Percentiles rank a stretch among this genome's conserved stretches.
phyloP scores from a whole-genome alignment of 1,140 invertebrate species.

The Mercenaria mercenaria region DNA sequence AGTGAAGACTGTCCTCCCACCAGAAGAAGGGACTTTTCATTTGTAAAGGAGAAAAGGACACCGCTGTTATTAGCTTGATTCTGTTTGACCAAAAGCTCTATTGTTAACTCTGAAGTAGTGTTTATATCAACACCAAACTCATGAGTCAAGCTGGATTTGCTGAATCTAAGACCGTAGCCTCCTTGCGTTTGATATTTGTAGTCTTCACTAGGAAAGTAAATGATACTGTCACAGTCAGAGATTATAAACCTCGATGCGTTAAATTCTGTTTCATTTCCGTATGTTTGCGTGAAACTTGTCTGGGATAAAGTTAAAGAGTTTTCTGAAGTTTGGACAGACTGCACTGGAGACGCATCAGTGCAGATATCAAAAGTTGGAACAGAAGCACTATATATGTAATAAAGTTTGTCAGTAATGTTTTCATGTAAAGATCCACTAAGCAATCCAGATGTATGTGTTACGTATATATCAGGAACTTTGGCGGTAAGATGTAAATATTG shows the following conservation, averaged over 20 bases:
- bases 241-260: slow-evolving; percentile 45
- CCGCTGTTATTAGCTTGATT: slow-evolving; percentile 53
- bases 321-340: not conserved
- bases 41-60: slow-evolving; percentile 71
- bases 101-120: slow-evolving; percentile 48
- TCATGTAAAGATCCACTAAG: slow-evolving; percentile 55
- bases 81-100: slow-evolving; percentile 69
- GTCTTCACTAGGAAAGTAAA: slow-evolving; percentile 62
- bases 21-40: not conserved
- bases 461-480: slow-evolving; percentile 19
- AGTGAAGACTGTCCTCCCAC: slow-evolving; percentile 23
- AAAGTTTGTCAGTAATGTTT: slow-evolving; percentile 40
- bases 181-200: slow-evolving; percentile 57
- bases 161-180: slow-evolving; percentile 67
- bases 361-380: slow-evolving; percentile 51
- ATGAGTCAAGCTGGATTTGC: slow-evolving; percentile 58
- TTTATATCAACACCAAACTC: slow-evolving; percentile 47
- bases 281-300: slow-evolving; percentile 1
- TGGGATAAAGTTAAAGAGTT: not conserved
- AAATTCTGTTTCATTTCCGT: slow-evolving; percentile 7
- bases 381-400: slow-evolving; percentile 20
- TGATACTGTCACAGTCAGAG: slow-evolving; percentile 63
- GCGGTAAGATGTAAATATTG: slow-evolving; percentile 59
- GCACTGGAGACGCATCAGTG: not conserved
- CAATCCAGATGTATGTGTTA: slow-evolving; percentile 54